phyloP scores from a whole-genome alignment of 2,113 vertebrate genomes.

The human (Homo sapiens) region GRCh38 chr13:106225001-106225500 shows the following conservation, averaged over 20 bases:
- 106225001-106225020: neutral
- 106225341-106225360: neutral
- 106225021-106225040: neutral
- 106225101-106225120: neutral
- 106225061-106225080: neutral
- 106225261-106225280: neutral
- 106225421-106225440: neutral
- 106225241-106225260: neutral
- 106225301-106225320: neutral
- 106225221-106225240: neutral
- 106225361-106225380: neutral
- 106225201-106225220: neutral
- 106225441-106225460: neutral
- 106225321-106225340: neutral
- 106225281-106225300: neutral
- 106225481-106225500: neutral
- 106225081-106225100: neutral
- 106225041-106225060: neutral
- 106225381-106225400: fast-evolving
- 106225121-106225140: neutral
- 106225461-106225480: neutral
- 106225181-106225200: neutral
- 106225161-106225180: neutral
- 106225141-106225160: neutral
- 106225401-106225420: neutral